Conservation (phyloP, 2,888 invertebrate species). For the Heliconius ethilla region DNA sequence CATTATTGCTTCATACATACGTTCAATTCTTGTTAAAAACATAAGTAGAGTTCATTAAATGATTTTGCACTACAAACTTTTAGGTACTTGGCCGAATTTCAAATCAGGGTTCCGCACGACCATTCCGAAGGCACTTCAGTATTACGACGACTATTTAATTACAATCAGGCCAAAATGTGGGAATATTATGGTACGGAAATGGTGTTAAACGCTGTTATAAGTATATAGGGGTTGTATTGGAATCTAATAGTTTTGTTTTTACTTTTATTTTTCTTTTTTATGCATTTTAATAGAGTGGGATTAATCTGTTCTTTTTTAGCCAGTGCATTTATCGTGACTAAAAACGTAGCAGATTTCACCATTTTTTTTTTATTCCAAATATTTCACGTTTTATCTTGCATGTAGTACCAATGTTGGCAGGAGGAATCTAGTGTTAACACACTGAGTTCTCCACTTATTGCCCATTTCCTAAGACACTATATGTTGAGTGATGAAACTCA, state of each 20-base stretch:
- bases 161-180: slow-evolving; percentile 33
- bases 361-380: too few species aligned
- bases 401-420: not conserved
- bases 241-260: not conserved
- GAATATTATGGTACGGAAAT: slow-evolving; percentile 15
- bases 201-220: slow-evolving; percentile 6
- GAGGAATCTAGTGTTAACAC: not conserved
- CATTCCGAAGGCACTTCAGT: slow-evolving; percentile 25
- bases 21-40: not conserved
- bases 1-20: not conserved
- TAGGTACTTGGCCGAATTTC: slow-evolving; percentile 34
- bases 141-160: slow-evolving; percentile 34
- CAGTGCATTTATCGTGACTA: not conserved
- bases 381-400: not conserved
- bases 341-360: not conserved
- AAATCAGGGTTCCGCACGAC: slow-evolving; percentile 25
- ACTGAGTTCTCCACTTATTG: not conserved
- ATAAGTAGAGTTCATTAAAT: slow-evolving; percentile 1
- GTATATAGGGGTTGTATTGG: not conserved
- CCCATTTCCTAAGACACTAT: not conserved
- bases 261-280: too few species aligned
- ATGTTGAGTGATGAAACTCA: not conserved
- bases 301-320: too few species aligned
- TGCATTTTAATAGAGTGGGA: too few species aligned
- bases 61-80: slow-evolving; percentile 27